phyloP scores from a whole-genome alignment of 2,888 invertebrate genomes.

The Oithona nana region DNA sequence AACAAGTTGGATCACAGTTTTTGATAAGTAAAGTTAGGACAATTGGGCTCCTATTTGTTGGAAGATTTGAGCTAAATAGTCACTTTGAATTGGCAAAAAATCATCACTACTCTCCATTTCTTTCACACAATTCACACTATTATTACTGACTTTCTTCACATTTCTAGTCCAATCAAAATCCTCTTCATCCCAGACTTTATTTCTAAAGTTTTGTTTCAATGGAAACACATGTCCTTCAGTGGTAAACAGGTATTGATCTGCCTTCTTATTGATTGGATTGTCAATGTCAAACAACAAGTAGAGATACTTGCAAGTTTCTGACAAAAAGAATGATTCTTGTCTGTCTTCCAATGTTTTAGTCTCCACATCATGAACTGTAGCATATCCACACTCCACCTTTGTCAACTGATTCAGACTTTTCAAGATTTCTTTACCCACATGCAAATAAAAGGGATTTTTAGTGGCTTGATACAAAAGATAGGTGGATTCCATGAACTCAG shows the following conservation, averaged over 20 bases:
- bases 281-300: conserved; percentile 41
- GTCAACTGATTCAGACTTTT: conserved; percentile 34
- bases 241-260: conserved; percentile 36
- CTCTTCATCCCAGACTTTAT: neutral
- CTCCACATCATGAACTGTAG: conserved; percentile 41
- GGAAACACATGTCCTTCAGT: conserved; percentile 42
- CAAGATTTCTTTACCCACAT: conserved; percentile 40
- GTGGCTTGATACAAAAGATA: conserved; percentile 41
- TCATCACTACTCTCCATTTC: neutral
- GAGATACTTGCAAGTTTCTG: conserved; percentile 44
- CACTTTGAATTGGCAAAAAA: neutral
- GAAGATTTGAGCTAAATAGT: neutral
- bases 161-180: neutral
- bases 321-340: conserved; percentile 45
- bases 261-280: conserved; percentile 37
- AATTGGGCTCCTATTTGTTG: neutral
- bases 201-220: neutral
- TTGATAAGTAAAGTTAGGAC: too few relatives aligned
- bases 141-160: neutral
- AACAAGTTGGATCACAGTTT: neutral
- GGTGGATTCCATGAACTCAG: conserved; percentile 42
- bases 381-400: conserved; percentile 40
- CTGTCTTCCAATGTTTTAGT: conserved; percentile 40
- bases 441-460: conserved; percentile 42
- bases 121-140: neutral